phyloP scores from a whole-genome alignment of 2,113 vertebrate species.

The Clinocottus analis region DNA sequence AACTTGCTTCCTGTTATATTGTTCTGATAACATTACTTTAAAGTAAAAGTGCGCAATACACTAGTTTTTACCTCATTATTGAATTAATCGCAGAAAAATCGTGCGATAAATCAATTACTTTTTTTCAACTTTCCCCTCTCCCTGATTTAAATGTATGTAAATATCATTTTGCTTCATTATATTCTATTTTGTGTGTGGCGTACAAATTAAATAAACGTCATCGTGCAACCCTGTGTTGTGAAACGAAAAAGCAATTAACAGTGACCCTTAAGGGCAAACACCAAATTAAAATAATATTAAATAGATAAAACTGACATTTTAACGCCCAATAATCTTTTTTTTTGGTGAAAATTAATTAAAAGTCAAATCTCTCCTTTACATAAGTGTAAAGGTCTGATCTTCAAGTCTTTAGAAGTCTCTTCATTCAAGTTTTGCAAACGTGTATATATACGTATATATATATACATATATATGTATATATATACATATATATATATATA shows the following conservation, averaged over 20 bases:
- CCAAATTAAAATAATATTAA: background rate
- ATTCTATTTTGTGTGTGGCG: background rate
- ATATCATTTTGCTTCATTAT: background rate
- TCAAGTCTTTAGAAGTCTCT: background rate
- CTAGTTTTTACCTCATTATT: no score
- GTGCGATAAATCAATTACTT: no score
- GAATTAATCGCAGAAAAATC: no score
- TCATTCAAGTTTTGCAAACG: background rate
- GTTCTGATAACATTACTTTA: no score
- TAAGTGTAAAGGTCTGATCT: no score
- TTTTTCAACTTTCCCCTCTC: no score
- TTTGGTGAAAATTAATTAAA: background rate
- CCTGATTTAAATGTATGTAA: no score
- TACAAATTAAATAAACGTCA: background rate
- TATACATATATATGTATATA: no score
- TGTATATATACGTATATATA: no score
- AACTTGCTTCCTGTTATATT: no score
- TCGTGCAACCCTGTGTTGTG: background rate
- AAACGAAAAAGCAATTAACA: background rate
- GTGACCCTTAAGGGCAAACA: background rate
- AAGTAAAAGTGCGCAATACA: no score
- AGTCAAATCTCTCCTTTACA: background rate
- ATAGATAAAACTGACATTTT: background rate
- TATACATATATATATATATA: background rate
- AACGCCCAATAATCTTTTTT: background rate